Evolutionary conservation across 2,888 invertebrate genomes (phyloP).

Genomic region (Polymixis flavicincta): DNA sequence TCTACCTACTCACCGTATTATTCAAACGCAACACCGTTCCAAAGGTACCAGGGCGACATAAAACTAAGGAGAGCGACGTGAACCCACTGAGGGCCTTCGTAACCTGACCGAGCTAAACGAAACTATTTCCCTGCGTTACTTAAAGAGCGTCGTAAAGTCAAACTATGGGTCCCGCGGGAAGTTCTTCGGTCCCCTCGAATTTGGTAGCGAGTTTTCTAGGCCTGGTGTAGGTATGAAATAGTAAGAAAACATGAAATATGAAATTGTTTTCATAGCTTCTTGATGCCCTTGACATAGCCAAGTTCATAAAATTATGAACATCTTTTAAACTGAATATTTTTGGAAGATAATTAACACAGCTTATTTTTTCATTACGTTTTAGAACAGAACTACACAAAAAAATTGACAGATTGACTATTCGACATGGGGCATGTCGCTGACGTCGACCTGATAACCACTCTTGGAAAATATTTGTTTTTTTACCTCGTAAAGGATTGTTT

Average conservation of each 20-base stretch:
- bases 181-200: constrained; percentile 54
- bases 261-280: neutral
- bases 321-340: neutral
- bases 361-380: neutral
- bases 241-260: neutral
- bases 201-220: constrained; percentile 37
- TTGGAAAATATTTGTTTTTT: neutral
- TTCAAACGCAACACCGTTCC: constrained; percentile 39
- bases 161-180: constrained; percentile 69
- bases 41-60: constrained; percentile 53
- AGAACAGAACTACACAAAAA: neutral
- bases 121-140: constrained; percentile 76
- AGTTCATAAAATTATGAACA: neutral
- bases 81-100: constrained; percentile 55
- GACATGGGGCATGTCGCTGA: neutral
- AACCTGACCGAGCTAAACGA: constrained; percentile 68
- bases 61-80: constrained; percentile 55
- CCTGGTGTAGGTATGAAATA: constrained; percentile 23
- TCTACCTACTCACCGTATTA: constrained; percentile 27
- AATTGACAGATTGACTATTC: neutral
- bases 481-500: neutral
- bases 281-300: rapidly evolving
- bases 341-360: neutral
- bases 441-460: neutral
- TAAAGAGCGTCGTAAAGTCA: constrained; percentile 74